Percentiles rank a stretch among this genome's conserved stretches.
Evolutionary conservation across 1,140 invertebrate species (phyloP).

Genomic region (roundworm (Caenorhabditis elegans)): WBcel235 BX284603.4:9845001-9845500

Average conservation of each 20-base stretch:
- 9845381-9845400: too few relatives aligned
- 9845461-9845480: too few relatives aligned
- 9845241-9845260: constrained; percentile 1
- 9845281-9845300: background rate
- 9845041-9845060: background rate
- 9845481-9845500: too few relatives aligned
- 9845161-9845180: background rate
- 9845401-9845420: too few relatives aligned
- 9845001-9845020: too few relatives aligned
- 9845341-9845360: too few relatives aligned
- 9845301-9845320: background rate
- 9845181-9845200: background rate
- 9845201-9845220: constrained; percentile 6
- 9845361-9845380: too few relatives aligned
- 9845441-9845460: too few relatives aligned
- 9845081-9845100: background rate
- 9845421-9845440: too few relatives aligned
- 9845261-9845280: constrained; percentile 3
- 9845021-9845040: background rate
- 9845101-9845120: constrained; percentile 24
- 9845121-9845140: constrained; percentile 12
- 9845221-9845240: constrained; percentile 7
- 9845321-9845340: background rate
- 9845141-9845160: background rate
- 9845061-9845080: constrained; percentile 9